phyloP scores from a whole-genome alignment of 2,113 vertebrate genomes.

The Oenanthe oenanthe region DNA sequence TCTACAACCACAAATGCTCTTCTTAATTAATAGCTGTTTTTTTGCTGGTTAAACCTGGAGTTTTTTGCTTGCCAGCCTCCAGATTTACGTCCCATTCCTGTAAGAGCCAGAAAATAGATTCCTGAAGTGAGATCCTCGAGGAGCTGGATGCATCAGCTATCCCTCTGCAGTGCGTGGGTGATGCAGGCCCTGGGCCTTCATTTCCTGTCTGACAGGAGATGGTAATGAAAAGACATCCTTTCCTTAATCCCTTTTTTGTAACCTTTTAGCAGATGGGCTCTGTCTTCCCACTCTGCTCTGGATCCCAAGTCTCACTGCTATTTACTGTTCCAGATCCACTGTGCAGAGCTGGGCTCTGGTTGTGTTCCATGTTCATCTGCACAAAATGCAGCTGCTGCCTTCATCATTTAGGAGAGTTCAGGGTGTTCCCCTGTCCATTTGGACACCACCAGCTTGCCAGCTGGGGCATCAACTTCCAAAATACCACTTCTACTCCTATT shows the following conservation, averaged over 20 bases:
- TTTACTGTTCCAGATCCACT: background rate
- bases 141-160: conserved; percentile 5
- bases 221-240: conserved; percentile 34
- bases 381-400: background rate
- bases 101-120: conserved; percentile 28
- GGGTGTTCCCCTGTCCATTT: background rate
- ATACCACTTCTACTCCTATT: background rate
- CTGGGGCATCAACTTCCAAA: background rate
- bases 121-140: conserved; percentile 18
- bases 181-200: conserved; percentile 44
- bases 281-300: conserved; percentile 24
- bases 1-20: background rate
- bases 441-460: background rate
- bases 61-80: conserved; percentile 49
- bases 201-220: conserved; percentile 56
- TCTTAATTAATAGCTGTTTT: background rate
- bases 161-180: conserved; percentile 43
- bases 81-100: conserved; percentile 13
- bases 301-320: conserved; percentile 29
- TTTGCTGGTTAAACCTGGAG: background rate
- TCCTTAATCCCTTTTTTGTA: conserved; percentile 47
- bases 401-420: background rate
- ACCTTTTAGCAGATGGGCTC: conserved; percentile 56
- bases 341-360: background rate
- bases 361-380: background rate